A percentile compares a stretch with the other conserved stretches of the same genome.
Evolutionary conservation across 2,113 vertebrate genomes (phyloP).

Genomic region (Melozone crissalis): DNA sequence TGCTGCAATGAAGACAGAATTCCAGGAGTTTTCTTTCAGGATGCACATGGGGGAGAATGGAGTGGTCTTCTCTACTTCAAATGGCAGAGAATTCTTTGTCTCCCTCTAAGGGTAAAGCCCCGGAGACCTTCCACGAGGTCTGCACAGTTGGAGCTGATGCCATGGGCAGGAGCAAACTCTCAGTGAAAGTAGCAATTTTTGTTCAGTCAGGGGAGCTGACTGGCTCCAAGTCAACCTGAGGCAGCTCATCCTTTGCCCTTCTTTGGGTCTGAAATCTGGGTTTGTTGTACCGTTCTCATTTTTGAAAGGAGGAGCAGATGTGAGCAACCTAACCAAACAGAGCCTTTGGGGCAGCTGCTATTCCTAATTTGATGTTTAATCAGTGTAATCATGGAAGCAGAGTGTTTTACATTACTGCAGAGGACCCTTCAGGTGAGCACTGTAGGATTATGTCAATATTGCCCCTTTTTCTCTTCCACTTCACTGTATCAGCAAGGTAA

Average conservation of each 20-base stretch:
- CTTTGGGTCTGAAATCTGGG: neutral
- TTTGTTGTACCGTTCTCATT: neutral
- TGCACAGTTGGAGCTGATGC: neutral
- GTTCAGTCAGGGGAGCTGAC: rapidly evolving
- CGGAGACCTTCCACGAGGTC: neutral
- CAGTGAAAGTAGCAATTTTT: neutral
- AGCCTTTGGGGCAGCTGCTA: neutral
- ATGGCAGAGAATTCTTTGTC: neutral
- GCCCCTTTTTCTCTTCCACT: neutral
- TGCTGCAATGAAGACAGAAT: neutral
- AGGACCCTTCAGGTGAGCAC: neutral
- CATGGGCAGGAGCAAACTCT: neutral
- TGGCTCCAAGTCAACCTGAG: neutral
- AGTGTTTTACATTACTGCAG: rapidly evolving
- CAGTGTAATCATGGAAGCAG: neutral
- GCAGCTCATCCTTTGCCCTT: neutral
- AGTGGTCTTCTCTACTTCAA: neutral
- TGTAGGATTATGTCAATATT: neutral
- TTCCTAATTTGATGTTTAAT: neutral
- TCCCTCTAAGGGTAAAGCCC: neutral
- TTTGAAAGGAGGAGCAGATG: neutral
- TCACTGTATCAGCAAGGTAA: neutral
- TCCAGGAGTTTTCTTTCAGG: neutral
- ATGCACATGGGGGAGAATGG: neutral
- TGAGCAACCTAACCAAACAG: neutral